Base-by-base conservation (phyloP, 92 coral and sea anemone genomes). In the Parazoanthus swiftii region DNA sequence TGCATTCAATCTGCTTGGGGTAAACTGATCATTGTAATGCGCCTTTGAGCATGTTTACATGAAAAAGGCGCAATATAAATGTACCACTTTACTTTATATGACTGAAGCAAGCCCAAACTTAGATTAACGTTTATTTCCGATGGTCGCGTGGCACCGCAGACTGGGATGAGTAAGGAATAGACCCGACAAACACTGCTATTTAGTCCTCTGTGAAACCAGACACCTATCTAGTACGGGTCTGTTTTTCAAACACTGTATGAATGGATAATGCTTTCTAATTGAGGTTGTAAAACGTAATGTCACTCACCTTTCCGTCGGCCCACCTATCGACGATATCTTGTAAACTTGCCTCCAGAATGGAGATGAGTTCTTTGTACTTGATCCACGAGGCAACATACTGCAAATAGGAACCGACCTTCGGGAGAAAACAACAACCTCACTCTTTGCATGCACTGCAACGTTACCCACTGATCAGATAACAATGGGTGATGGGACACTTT, bases 261-360 rank as follows among this genome's bases (percentile, higher is more conserved):
- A 2, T 9, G 37, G 63, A 10, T 15, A 51, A 44, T 33, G 6
- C 6, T 7, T 10, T 73, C 8, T 73, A 13, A 20, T 3, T 1
- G 77, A 14, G 42, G 38, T 3, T 33, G 37, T 9, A 73, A 73
- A 3, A 73, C 10, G 33, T n/a, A 36, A 29, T 9, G 23, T n/a
- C 13, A 3, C 65, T 70, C 37, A 92, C 96, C 95, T 97, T 95
- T 63, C 98, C 99, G 35, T 94, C 97, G 33, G 93, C 91, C 99
- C 99, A 97, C 50, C 96, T 84, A 89, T 97, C 98, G n/a, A 91
- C 94, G 36, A 97, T 87, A 63, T 94, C 97, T 85, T 95, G 98
- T 80, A 97, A 91, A 88, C 98, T 94, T 56, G 97, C 95, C 67
- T 97, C 96, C 25, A 97, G 89, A 23, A 96, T 88, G 38, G 90